Conservation (phyloP, 2,797 vertebrate genomes). For the Novumbra hubbsi region DNA sequence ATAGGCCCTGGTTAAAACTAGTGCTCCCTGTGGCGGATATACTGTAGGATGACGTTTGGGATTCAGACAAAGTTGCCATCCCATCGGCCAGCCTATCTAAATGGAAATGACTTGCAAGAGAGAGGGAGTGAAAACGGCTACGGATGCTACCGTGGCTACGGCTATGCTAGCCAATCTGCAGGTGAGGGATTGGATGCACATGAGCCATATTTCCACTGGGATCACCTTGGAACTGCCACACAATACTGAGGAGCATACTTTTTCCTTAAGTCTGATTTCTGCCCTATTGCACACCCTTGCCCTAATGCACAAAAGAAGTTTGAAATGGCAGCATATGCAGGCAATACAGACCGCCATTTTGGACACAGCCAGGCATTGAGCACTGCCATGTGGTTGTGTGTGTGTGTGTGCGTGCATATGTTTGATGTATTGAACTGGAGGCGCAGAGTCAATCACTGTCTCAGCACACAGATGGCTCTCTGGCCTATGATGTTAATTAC, state of each 20-base stretch:
- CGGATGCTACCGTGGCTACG: constrained; percentile 8
- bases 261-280: neutral
- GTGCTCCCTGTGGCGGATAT: neutral
- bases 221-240: constrained; percentile 34
- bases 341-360: too few species aligned
- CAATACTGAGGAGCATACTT: constrained; percentile 1
- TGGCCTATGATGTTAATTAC: constrained; percentile 67
- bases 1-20: neutral
- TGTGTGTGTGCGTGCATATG: constrained; percentile 38
- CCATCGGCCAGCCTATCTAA: constrained; percentile 49
- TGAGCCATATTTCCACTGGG: constrained; percentile 44
- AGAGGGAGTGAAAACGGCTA: neutral
- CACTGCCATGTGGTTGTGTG: constrained; percentile 9
- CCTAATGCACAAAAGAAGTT: neutral
- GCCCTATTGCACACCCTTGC: too few species aligned
- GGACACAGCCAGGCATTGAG: neutral
- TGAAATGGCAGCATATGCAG: too few species aligned
- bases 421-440: constrained; percentile 48
- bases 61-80: constrained; percentile 31
- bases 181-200: constrained; percentile 56
- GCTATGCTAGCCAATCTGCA: constrained; percentile 40
- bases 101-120: constrained; percentile 57
- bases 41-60: neutral
- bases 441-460: constrained; percentile 62
- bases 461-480: constrained; percentile 53